Percentiles rank a stretch among this genome's conserved stretches.
Conservation (phyloP, 2,113 vertebrate genomes). For the Labrus mixtus region DNA sequence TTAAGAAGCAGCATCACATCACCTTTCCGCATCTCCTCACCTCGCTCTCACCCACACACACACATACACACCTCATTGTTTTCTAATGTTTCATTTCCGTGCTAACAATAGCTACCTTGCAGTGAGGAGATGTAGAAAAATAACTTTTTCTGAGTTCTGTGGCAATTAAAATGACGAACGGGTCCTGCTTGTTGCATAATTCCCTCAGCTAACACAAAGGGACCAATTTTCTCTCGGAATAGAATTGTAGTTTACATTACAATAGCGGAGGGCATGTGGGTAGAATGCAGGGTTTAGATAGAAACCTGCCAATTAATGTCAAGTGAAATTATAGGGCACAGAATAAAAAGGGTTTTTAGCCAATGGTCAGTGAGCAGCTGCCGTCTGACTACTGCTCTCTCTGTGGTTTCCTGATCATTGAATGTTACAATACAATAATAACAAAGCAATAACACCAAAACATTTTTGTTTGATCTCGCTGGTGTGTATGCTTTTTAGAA, state of each 20-base stretch:
- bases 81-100: slow-evolving; percentile 47
- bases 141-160: slow-evolving; percentile 59
- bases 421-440: neutral
- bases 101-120: slow-evolving; percentile 60
- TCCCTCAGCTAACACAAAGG: slow-evolving; percentile 78
- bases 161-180: slow-evolving; percentile 80
- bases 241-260: slow-evolving; percentile 73
- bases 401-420: slow-evolving; percentile 1
- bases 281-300: slow-evolving; percentile 66
- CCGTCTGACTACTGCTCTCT: slow-evolving; percentile 11
- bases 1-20: neutral
- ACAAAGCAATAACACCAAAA: slow-evolving; percentile 14
- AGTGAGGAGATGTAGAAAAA: slow-evolving; percentile 38
- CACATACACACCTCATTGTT: slow-evolving; percentile 31
- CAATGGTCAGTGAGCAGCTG: slow-evolving; percentile 50
- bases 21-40: neutral
- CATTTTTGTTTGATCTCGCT: slow-evolving; percentile 5
- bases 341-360: slow-evolving; percentile 30
- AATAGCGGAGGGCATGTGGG: slow-evolving; percentile 67
- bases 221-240: slow-evolving; percentile 80
- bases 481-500: neutral
- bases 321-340: slow-evolving; percentile 61
- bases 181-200: slow-evolving; percentile 76
- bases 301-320: slow-evolving; percentile 78
- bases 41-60: slow-evolving; percentile 34